phyloP scores from a whole-genome alignment of 2,888 invertebrate genomes.

The Luffia ferchaultella region DNA sequence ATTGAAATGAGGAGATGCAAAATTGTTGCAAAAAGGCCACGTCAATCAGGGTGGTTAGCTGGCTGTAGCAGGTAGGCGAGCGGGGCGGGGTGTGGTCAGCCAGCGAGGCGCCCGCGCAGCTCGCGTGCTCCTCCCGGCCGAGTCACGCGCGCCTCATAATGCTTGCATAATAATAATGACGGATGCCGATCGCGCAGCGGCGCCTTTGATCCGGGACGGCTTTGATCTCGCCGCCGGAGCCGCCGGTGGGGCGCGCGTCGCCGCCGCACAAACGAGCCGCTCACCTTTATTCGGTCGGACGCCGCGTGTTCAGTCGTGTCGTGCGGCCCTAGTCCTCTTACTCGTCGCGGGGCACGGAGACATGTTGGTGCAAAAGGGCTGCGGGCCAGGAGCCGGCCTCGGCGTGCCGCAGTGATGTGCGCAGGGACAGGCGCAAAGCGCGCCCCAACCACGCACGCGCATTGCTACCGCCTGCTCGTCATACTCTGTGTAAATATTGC shows the following conservation, averaged over 20 bases:
- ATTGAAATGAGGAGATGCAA: neutral
- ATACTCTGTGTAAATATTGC: neutral
- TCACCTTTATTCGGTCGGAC: constrained; percentile 63
- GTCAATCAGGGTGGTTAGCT: constrained; percentile 13
- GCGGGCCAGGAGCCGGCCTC: constrained; percentile 16
- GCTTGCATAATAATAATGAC: constrained; percentile 68
- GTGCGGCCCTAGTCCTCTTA: constrained; percentile 60
- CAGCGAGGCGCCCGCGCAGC: constrained; percentile 42
- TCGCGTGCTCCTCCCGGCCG: constrained; percentile 63
- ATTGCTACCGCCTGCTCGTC: neutral
- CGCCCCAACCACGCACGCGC: neutral
- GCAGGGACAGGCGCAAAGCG: neutral
- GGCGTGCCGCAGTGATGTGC: constrained; percentile 29
- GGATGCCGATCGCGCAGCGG: constrained; percentile 67
- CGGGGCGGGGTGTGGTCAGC: constrained; percentile 24
- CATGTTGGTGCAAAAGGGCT: no score
- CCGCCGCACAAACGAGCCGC: constrained; percentile 49
- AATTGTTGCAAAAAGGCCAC: neutral
- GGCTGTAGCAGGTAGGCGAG: constrained; percentile 36
- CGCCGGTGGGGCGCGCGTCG: constrained; percentile 60
- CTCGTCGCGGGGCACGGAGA: no score
- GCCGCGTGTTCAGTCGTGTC: constrained; percentile 51
- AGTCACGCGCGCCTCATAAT: constrained; percentile 66
- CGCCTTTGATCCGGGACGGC: constrained; percentile 59
- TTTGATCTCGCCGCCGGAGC: constrained; percentile 63